Evolutionary conservation across 2,888 invertebrate genomes (phyloP), one percentile per base, ranked within the genome.

Genomic region (Parascotia fuliginaria): DNA sequence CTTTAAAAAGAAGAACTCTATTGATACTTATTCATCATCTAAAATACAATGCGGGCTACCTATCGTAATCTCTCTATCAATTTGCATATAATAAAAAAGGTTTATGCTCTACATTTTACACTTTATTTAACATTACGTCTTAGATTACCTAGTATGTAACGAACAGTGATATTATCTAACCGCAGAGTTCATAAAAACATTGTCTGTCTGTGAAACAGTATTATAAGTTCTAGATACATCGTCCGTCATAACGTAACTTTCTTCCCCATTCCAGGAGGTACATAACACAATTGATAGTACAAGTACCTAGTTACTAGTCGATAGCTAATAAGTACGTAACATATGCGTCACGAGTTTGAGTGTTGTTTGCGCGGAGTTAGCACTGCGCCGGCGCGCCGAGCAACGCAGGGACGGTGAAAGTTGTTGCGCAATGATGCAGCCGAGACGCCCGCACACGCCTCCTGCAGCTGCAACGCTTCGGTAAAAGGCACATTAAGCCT

Each of bases 341-440:
- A 56, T 51, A 57, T 73, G 70, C 77, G 79, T 78, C 79, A 78
- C 66, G 57, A 24, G 5, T 24, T 51, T 46, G 34, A 64, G 42
- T 41, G 55, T 58, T 60, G 70, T 69, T 73, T 68, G 69, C 65
- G 69, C 70, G 69, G 57, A 65, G 75, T 69, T 71, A 72, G 65
- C 65, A 67, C 67, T 69, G 28, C 7, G 42, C 13, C 16, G 12
- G 34, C 44, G 29, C 14, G 28, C 29, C 19, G 27, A 9, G 19
- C 16, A 32, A 32, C 39, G 55, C 52, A 68, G 69, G 70, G 70
- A 62, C 73, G 84, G 91, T 85, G 91, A 91, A 91, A 91, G 91
- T 88, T 70, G 73, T 90, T 90, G 79, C 85, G 83, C 82, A 90
- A 91, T 81, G 72, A 73, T 85, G 87, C 85, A 81, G 52, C 33